These are phyloP conservation scores for Perodicticus potto DNA, from an alignment of 2,797 vertebrate genomes.

Conservation along the genomic window DNA sequence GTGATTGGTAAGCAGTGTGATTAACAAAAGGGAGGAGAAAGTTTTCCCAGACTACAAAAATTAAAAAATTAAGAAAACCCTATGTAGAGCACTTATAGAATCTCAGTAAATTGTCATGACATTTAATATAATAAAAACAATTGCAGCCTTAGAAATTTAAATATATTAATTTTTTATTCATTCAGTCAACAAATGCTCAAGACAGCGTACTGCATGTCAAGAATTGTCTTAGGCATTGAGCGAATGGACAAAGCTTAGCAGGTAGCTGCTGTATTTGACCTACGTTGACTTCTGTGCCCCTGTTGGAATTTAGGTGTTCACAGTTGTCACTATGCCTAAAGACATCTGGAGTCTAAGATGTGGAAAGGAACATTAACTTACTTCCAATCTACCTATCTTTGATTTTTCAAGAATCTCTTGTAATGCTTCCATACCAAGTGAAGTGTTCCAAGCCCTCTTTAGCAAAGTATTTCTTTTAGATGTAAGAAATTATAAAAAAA, in stretches of 20 bases:
- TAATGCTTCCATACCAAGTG: neutral
- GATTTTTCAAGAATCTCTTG: neutral
- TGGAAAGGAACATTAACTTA: neutral
- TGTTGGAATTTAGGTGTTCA: neutral
- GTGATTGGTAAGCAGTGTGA: neutral
- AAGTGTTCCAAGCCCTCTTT: neutral
- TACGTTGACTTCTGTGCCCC: neutral
- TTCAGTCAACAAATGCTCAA: neutral
- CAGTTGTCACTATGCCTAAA: neutral
- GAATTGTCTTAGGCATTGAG: neutral
- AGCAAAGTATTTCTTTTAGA: neutral
- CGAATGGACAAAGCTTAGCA: neutral
- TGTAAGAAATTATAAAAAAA: neutral
- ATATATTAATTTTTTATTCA: neutral
- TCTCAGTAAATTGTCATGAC: neutral
- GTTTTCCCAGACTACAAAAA: neutral
- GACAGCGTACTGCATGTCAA: neutral
- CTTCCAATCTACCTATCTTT: neutral
- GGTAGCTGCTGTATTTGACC: neutral
- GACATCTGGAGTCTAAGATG: neutral
- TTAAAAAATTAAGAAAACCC: slow-evolving; percentile 4
- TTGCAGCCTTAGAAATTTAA: slow-evolving; percentile 18
- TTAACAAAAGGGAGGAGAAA: neutral
- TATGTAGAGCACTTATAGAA: neutral
- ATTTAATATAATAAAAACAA: slow-evolving; percentile 2